Conservation (phyloP, 2,888 invertebrate species). For the Miltochrista miniata region DNA sequence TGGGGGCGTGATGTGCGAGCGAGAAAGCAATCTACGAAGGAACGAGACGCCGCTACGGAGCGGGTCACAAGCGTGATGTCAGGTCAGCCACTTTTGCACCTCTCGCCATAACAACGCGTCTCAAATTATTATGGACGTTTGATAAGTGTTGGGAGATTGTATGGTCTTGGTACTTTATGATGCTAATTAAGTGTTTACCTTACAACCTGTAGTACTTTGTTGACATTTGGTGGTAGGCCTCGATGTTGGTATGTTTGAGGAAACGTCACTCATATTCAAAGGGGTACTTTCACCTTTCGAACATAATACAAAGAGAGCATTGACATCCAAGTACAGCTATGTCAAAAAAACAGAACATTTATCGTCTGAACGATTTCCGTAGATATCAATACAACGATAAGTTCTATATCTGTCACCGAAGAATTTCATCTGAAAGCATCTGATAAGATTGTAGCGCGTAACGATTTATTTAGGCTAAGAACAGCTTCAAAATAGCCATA, state of each 20-base stretch:
- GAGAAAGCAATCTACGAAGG: slow-evolving; percentile 56
- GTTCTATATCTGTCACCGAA: slow-evolving; percentile 37
- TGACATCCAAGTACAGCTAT: slow-evolving; percentile 40
- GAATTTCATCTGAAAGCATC: slow-evolving; percentile 51
- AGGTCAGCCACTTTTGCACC: slow-evolving; percentile 85
- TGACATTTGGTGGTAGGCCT: slow-evolving; percentile 52
- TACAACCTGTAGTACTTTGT: slow-evolving; percentile 53
- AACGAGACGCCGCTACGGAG: slow-evolving; percentile 57
- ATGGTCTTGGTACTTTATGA: slow-evolving; percentile 78
- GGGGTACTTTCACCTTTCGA: slow-evolving; percentile 54
- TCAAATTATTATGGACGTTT: slow-evolving; percentile 84
- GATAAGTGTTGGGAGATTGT: slow-evolving; percentile 82
- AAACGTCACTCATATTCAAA: slow-evolving; percentile 52
- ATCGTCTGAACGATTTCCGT: slow-evolving; percentile 35
- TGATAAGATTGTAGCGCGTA: slow-evolving; percentile 60
- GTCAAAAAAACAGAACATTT: slow-evolving; percentile 36
- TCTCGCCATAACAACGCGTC: slow-evolving; percentile 84
- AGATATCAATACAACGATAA: slow-evolving; percentile 40
- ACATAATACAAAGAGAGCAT: slow-evolving; percentile 45
- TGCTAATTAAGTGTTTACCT: slow-evolving; percentile 80
- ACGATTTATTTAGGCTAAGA: slow-evolving; percentile 60
- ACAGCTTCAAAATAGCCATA: slow-evolving; percentile 61
- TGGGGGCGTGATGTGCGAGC: slow-evolving; percentile 80
- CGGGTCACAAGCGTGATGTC: slow-evolving; percentile 84
- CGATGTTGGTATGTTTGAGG: slow-evolving; percentile 51